A percentile compares a stretch with the other conserved stretches of the same genome.
Evolutionary conservation across 1,140 invertebrate species (phyloP).

Genomic region (Luehdorfia chinensis): DNA sequence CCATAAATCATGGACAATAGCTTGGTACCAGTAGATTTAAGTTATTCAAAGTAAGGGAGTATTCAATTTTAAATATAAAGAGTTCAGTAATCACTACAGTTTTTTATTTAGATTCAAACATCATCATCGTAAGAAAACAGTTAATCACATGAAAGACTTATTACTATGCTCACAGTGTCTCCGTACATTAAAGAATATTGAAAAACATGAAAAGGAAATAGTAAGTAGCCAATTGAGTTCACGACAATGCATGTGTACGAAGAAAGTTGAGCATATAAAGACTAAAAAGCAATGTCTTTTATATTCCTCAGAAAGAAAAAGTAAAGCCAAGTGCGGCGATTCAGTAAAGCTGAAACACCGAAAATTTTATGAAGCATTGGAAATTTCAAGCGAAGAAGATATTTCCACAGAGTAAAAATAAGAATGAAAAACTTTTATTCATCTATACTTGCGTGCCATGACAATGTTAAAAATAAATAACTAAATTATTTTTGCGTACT

Average conservation of each 20-base stretch:
- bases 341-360: slow-evolving; percentile 40
- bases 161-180: slow-evolving; percentile 61
- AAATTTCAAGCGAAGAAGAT: slow-evolving; percentile 57
- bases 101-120: slow-evolving; percentile 50
- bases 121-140: slow-evolving; percentile 62
- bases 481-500: slow-evolving; percentile 16
- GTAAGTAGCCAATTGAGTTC: slow-evolving; percentile 32
- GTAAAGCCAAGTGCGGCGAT: slow-evolving; percentile 46
- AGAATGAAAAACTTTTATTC: slow-evolving; percentile 23
- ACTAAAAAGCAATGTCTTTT: too few species aligned
- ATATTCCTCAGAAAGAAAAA: slow-evolving; percentile 51
- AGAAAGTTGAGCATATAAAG: too few species aligned
- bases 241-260: too few species aligned
- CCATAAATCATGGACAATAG: too few species aligned
- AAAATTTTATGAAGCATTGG: slow-evolving; percentile 62
- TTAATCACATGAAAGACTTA: slow-evolving; percentile 65
- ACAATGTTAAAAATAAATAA: slow-evolving; percentile 16
- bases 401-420: slow-evolving; percentile 55
- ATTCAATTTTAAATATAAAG: too few species aligned
- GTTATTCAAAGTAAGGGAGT: too few species aligned
- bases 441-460: slow-evolving; percentile 20
- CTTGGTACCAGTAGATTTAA: not conserved
- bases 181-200: slow-evolving; percentile 53
- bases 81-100: too few species aligned
- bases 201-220: slow-evolving; percentile 66